These are phyloP conservation scores for Lycocorax pyrrhopterus DNA, from an alignment of 2,113 vertebrate species.

Conservation along the genomic window DNA sequence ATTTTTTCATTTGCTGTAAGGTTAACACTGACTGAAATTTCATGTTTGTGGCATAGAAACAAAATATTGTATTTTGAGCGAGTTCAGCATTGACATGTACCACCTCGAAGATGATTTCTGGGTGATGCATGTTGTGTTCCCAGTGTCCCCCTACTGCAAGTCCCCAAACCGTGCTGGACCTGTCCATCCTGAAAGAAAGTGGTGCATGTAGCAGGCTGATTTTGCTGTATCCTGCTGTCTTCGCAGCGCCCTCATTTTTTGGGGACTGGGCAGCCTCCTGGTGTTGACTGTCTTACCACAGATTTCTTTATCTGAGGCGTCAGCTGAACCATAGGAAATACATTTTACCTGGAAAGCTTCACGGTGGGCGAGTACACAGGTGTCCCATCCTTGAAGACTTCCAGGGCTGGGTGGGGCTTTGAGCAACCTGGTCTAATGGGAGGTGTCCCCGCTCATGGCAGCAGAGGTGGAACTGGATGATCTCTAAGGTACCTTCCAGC, in stretches of 20 bases:
- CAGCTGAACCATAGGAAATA: not conserved
- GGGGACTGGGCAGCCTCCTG: not conserved
- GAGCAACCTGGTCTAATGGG: not conserved
- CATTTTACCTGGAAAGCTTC: not conserved
- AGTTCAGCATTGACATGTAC: not conserved
- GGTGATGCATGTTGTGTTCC: not conserved
- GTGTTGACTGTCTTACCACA: not conserved
- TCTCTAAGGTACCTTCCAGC: not conserved
- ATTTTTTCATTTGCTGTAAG: not conserved
- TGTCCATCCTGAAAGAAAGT: not conserved
- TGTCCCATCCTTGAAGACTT: not conserved
- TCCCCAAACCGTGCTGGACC: not conserved
- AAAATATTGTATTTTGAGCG: not conserved
- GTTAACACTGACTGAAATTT: not conserved
- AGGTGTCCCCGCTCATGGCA: no score
- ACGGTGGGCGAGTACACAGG: not conserved
- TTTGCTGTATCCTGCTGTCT: not conserved
- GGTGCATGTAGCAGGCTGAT: fast-evolving
- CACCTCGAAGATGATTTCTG: not conserved
- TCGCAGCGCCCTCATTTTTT: not conserved
- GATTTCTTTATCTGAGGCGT: not conserved
- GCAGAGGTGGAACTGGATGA: not conserved
- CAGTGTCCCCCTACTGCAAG: not conserved
- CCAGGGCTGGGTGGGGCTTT: not conserved
- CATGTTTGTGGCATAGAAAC: not conserved